Conservation (phyloP, 2,888 invertebrate species). For the Drosophila pseudotakahashii region DNA sequence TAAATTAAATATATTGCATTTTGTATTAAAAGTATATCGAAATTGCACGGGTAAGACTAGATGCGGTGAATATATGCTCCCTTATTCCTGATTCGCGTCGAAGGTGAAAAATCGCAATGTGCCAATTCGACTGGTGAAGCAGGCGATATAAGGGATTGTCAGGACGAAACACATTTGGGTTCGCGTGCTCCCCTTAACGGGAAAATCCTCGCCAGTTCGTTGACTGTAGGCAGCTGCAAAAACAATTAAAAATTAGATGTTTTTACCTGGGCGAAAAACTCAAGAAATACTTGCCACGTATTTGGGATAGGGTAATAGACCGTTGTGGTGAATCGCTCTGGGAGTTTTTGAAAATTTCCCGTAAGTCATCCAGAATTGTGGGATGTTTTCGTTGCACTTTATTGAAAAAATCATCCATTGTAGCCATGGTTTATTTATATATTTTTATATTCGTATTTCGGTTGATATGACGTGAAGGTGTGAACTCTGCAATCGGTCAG, state of each 20-base stretch:
- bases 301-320: slow-evolving; percentile 53
- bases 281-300: slow-evolving; percentile 54
- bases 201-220: slow-evolving; percentile 52
- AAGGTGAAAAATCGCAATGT: slow-evolving; percentile 52
- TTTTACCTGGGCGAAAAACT: background rate
- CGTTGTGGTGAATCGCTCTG: slow-evolving; percentile 40
- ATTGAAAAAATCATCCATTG: slow-evolving; percentile 51
- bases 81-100: background rate
- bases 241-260: background rate
- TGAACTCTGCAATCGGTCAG: slow-evolving; percentile 20
- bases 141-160: slow-evolving; percentile 49
- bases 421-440: slow-evolving; percentile 13
- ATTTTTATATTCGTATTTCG: background rate
- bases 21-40: background rate
- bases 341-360: slow-evolving; percentile 30
- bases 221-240: slow-evolving; percentile 45
- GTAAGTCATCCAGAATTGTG: slow-evolving; percentile 23
- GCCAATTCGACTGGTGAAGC: slow-evolving; percentile 53
- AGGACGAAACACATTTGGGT: slow-evolving; percentile 57
- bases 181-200: slow-evolving; percentile 50
- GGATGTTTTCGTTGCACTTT: slow-evolving; percentile 45
- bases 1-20: background rate
- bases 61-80: background rate
- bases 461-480: slow-evolving; percentile 1
- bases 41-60: slow-evolving; percentile 36